Percentiles rank a stretch among this genome's conserved stretches.
Conservation (phyloP, 2,113 vertebrate genomes). For the Amia ocellicauda region DNA sequence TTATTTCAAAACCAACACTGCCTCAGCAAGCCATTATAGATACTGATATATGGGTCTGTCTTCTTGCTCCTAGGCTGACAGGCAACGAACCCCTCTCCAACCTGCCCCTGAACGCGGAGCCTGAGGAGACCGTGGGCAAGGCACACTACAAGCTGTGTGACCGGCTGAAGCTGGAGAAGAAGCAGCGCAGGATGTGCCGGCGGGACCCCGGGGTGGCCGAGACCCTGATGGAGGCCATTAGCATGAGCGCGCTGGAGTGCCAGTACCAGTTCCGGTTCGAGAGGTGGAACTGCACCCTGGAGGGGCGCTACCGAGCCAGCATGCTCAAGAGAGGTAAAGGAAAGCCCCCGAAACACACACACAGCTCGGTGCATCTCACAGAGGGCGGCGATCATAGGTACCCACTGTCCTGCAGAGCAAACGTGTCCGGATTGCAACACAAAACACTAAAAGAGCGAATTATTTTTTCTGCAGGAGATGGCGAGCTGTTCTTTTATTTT, state of each 20-base stretch:
- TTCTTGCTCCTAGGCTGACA: constrained; percentile 74
- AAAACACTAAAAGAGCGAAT: background rate
- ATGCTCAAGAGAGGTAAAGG: constrained; percentile 84
- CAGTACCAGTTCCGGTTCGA: constrained; percentile 98
- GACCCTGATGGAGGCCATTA: constrained; percentile 92
- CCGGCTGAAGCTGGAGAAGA: constrained; percentile 95
- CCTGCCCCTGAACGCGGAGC: constrained; percentile 87
- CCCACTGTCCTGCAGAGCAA: too few species aligned
- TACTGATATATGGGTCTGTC: constrained; percentile 28
- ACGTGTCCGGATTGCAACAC: too few species aligned
- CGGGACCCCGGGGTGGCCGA: constrained; percentile 92
- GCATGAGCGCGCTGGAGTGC: constrained; percentile 92
- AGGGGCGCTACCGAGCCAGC: constrained; percentile 87
- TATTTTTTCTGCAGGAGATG: too few species aligned
- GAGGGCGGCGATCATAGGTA: too few species aligned
- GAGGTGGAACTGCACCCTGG: constrained; percentile 96
- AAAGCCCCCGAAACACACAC: too few species aligned
- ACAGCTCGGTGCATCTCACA: too few species aligned
- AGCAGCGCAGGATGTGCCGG: constrained; percentile 94
- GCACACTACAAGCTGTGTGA: constrained; percentile 96
- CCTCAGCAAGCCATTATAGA: too few species aligned
- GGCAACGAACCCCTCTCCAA: constrained; percentile 93
- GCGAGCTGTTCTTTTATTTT: too few species aligned
- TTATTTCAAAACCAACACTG: too few species aligned
- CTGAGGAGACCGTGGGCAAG: constrained; percentile 79